These are phyloP conservation scores for Gallirallus australis DNA, from an alignment of 2,797 vertebrate genomes.

Conservation along the genomic window DNA sequence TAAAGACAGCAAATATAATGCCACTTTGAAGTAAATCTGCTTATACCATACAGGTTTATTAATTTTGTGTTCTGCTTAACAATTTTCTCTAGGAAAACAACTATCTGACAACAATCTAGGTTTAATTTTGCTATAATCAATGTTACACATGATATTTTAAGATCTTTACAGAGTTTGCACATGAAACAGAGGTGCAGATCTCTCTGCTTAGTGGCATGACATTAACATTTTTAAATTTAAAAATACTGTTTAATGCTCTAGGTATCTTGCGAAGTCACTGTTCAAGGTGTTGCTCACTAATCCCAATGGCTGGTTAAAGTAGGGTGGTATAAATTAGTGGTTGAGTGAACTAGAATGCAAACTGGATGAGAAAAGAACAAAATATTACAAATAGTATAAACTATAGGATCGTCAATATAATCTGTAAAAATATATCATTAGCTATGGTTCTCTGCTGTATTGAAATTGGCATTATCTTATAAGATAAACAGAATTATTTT, in stretches of 20 bases:
- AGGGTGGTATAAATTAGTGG: background rate
- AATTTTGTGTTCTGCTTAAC: background rate
- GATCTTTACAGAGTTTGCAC: background rate
- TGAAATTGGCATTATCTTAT: background rate
- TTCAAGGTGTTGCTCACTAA: background rate
- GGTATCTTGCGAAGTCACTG: background rate
- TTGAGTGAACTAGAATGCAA: background rate
- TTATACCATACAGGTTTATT: background rate
- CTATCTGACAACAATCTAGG: background rate
- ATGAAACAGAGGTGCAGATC: background rate
- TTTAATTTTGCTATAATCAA: background rate
- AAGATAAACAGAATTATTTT: background rate
- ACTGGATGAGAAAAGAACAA: background rate
- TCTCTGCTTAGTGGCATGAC: background rate
- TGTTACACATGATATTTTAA: background rate
- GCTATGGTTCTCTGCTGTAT: background rate
- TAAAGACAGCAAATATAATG: background rate
- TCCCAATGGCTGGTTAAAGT: background rate
- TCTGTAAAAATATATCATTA: background rate
- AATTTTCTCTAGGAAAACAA: background rate
- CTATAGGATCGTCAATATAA: background rate
- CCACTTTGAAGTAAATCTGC: background rate
- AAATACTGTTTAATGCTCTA: background rate
- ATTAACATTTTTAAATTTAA: background rate
- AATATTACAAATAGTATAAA: background rate